Base-by-base conservation (phyloP, 2,888 invertebrate species). In the Chymomyza amoena region DNA sequence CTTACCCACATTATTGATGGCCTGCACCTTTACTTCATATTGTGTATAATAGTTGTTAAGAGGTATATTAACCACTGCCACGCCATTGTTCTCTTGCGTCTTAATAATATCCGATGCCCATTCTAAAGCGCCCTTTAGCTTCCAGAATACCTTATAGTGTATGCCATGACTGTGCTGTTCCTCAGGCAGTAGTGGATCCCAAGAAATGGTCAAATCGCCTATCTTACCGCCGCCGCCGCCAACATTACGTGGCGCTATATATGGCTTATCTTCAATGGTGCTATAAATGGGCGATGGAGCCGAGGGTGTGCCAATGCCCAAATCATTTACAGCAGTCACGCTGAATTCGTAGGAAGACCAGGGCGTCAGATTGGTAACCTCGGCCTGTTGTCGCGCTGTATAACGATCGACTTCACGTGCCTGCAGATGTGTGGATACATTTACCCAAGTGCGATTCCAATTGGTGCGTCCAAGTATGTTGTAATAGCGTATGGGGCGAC, bases 221-320 rank as follows among this genome's bases (percentile, higher is more conserved):
- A 97, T 97, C 92, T 98, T 98, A 13, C 98, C 98, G 57, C 98
- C 98, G 5, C 99, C 99, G 0, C 99, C 98, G 16, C 96, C 94
- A 52, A 99, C 94, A 84, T 96, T 96, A 6, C 92, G 90, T 1
- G 98, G 98, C 6, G 95, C 94, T 83, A 94, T 94, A 78, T 94
- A 95, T 0, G 98, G 98, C 74, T 93, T 94, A 81, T 96, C 96
- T 4, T 96, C 94, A 45, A 95, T 94, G 0, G 98, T 98, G 20
- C 96, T 96, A 89, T 96, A 96, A 79, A 96, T 95, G 0, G 97
- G 97, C 73, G 97, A 97, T 0, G 97, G 96, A 3, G 95, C 93
- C 0, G 97, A 98, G 0, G 96, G 94, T 51, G 93, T 93, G 9
- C 98, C 98, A 72, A 95, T 94, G 1, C 98, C 98, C 64, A 96